phyloP scores from a whole-genome alignment of 2,888 invertebrate species.

The Oeneis ivallda region DNA sequence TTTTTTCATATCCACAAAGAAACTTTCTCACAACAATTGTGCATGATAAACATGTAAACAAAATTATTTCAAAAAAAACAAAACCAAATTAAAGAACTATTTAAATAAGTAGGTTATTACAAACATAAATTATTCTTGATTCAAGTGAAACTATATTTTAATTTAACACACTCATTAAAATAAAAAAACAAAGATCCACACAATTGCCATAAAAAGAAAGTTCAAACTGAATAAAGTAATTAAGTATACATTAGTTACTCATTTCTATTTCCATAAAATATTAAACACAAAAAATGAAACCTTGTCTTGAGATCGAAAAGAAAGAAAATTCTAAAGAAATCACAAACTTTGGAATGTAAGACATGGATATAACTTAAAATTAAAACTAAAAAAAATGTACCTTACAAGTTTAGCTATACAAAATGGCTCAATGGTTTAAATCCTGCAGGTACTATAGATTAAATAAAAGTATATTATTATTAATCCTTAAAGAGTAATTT shows the following conservation, averaged over 20 bases:
- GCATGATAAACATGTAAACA: neutral
- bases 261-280: conserved; percentile 28
- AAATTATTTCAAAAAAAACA: neutral
- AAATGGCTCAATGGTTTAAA: conserved; percentile 13
- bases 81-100: neutral
- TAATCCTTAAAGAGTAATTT: neutral
- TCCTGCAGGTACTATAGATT: conserved; percentile 5
- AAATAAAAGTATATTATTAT: neutral
- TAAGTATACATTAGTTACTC: conserved; percentile 2
- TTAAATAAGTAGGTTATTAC: conserved; percentile 7
- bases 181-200: conserved; percentile 2
- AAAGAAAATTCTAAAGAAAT: conserved; percentile 36
- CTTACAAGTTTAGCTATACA: neutral
- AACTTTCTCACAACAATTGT: neutral
- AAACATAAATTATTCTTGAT: neutral
- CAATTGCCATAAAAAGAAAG: conserved; percentile 15
- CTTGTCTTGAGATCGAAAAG: conserved; percentile 1
- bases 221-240: conserved; percentile 4
- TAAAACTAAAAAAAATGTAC: neutral
- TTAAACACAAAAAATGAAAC: neutral
- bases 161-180: conserved; percentile 5
- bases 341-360: conserved; percentile 57
- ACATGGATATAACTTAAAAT: neutral
- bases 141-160: neutral
- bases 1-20: neutral